Percentiles rank a stretch among this genome's conserved stretches.
Conservation (phyloP, 2,797 vertebrate genomes). For the Kryptopterus vitreolus region DNA sequence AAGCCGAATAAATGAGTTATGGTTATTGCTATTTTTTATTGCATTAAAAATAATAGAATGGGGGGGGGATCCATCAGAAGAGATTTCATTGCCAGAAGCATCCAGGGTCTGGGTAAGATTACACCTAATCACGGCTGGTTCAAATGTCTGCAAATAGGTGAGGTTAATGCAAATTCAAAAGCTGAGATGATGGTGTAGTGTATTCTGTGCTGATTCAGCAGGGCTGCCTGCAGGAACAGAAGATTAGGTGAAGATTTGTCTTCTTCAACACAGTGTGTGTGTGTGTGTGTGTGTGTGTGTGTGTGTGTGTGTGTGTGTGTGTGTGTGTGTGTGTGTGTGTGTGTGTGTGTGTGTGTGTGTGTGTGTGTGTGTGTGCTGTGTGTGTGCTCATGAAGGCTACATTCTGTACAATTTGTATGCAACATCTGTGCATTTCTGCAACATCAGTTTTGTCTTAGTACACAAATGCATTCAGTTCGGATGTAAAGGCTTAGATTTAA, state of each 20-base stretch:
- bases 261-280: too few relatives aligned
- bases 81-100: background rate
- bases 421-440: background rate
- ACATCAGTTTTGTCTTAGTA: background rate
- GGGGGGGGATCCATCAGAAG: background rate
- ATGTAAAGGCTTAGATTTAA: background rate
- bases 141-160: background rate
- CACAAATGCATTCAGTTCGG: background rate
- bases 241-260: background rate
- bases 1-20: conserved; percentile 16
- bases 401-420: background rate
- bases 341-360: too few relatives aligned
- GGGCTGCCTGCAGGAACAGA: background rate
- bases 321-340: too few relatives aligned
- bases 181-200: background rate
- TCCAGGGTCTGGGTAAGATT: background rate
- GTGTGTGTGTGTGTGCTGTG: too few relatives aligned
- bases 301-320: too few relatives aligned
- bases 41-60: background rate
- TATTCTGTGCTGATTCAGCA: conserved; percentile 15
- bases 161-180: background rate
- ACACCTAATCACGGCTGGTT: background rate
- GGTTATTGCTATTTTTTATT: background rate
- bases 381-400: background rate
- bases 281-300: too few relatives aligned